These are phyloP conservation scores for Semnopithecus entellus DNA, from an alignment of 2,113 vertebrate species.

Conservation along the genomic window DNA sequence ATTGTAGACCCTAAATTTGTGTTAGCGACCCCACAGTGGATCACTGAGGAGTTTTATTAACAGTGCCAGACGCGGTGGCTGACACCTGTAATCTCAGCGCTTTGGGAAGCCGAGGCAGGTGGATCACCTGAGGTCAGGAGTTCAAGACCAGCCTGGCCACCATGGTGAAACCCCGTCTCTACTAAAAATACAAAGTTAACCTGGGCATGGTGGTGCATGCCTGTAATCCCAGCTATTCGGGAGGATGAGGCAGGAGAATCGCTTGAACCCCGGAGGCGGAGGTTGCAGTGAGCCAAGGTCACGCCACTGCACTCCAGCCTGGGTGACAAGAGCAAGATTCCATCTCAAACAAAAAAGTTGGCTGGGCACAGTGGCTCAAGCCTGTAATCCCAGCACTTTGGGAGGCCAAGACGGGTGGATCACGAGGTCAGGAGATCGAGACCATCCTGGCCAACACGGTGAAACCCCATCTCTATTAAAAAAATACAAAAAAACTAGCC, in stretches of 20 bases:
- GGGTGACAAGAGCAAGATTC: no score
- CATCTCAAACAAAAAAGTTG: no score
- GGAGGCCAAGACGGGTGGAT: not conserved
- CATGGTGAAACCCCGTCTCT: not conserved
- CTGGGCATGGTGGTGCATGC: no score
- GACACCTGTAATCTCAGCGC: not conserved
- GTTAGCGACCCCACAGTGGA: not conserved
- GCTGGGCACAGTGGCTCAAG: not conserved
- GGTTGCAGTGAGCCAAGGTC: no score
- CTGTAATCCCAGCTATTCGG: no score
- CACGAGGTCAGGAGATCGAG: not conserved
- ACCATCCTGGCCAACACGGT: not conserved
- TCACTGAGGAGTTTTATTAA: not conserved
- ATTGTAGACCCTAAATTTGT: not conserved
- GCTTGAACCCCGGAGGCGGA: no score
- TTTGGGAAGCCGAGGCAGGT: not conserved
- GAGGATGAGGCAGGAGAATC: no score
- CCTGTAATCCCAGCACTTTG: not conserved
- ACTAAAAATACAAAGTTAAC: not conserved
- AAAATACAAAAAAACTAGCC: not conserved
- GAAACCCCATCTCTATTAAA: not conserved
- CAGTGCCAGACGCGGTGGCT: not conserved
- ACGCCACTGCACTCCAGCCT: no score
- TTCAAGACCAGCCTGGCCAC: not conserved
- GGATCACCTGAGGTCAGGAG: not conserved